A percentile compares a stretch with the other conserved stretches of the same genome.
These are phyloP conservation scores for Drosophila nigrodunni DNA, from an alignment of 1,140 invertebrate genomes.

Conservation along the genomic window DNA sequence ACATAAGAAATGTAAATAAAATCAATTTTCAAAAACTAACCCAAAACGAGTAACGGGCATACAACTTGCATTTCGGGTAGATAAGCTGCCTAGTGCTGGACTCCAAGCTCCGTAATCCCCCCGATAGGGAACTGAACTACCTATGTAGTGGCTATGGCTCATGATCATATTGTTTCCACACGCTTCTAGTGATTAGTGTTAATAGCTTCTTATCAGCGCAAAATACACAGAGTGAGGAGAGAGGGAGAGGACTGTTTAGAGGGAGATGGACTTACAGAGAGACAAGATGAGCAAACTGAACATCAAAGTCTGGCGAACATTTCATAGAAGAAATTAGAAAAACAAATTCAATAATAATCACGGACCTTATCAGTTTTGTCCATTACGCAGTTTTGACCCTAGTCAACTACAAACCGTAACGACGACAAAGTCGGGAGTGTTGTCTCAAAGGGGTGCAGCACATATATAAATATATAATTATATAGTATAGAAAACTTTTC, in stretches of 20 bases:
- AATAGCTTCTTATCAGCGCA: slow-evolving; percentile 61
- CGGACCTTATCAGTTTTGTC: slow-evolving; percentile 55
- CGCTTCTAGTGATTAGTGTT: slow-evolving; percentile 38
- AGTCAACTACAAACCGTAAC: slow-evolving; percentile 19
- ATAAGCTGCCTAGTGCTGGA: slow-evolving; percentile 48
- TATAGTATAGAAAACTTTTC: slow-evolving; percentile 31
- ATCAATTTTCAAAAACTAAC: slow-evolving; percentile 50
- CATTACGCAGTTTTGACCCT: slow-evolving; percentile 69
- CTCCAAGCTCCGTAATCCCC: slow-evolving; percentile 28
- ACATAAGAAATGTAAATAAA: slow-evolving; percentile 24
- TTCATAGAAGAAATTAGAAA: slow-evolving; percentile 48
- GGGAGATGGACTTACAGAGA: slow-evolving; percentile 6
- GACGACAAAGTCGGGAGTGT: background rate
- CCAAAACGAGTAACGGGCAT: slow-evolving; percentile 50
- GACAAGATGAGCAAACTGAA: slow-evolving; percentile 37
- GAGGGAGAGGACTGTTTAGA: slow-evolving; percentile 11
- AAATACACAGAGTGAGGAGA: slow-evolving; percentile 54
- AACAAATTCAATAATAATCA: slow-evolving; percentile 69
- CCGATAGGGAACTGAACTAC: slow-evolving; percentile 26
- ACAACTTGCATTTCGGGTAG: slow-evolving; percentile 67
- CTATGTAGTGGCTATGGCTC: slow-evolving; percentile 12
- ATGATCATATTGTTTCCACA: slow-evolving; percentile 43
- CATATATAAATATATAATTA: background rate
- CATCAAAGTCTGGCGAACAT: slow-evolving; percentile 34
- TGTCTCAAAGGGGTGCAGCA: slow-evolving; percentile 60